These are phyloP conservation scores for Pedionomus torquatus DNA, from an alignment of 2,113 vertebrate genomes.

Conservation along the genomic window DNA sequence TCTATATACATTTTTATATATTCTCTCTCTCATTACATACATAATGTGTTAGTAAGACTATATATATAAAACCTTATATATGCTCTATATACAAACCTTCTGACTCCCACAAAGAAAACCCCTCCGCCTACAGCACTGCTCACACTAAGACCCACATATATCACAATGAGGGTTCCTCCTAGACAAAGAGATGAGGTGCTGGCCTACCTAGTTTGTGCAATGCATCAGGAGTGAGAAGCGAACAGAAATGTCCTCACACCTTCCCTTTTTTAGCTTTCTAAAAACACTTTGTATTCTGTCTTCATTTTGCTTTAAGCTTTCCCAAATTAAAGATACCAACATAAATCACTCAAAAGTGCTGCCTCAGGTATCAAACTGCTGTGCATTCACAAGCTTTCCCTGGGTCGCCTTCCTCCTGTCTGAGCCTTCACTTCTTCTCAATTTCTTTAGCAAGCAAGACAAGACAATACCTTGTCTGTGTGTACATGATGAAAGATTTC, in stretches of 20 bases:
- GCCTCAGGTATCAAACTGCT: not conserved
- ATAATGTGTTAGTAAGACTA: not conserved
- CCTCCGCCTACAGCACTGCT: not conserved
- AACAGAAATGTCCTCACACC: not conserved
- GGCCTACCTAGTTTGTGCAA: not conserved
- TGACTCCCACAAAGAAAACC: not conserved
- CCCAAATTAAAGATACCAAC: not conserved
- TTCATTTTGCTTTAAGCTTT: not conserved
- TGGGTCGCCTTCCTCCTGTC: not conserved
- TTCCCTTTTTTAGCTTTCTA: not conserved
- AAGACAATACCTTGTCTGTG: not conserved
- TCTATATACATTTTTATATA: not conserved
- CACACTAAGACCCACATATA: not conserved
- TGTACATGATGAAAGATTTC: not conserved
- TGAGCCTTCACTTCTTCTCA: not conserved
- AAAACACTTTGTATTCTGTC: not conserved
- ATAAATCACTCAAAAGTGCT: not conserved
- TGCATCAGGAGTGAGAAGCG: not conserved
- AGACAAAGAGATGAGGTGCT: not conserved
- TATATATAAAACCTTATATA: not conserved
- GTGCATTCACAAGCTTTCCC: not conserved
- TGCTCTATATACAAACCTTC: not conserved
- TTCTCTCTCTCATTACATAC: not conserved
- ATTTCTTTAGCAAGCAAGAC: not conserved
- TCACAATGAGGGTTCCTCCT: not conserved